These are phyloP conservation scores for Jacana jacana DNA, from an alignment of 2,113 vertebrate genomes.

Conservation along the genomic window DNA sequence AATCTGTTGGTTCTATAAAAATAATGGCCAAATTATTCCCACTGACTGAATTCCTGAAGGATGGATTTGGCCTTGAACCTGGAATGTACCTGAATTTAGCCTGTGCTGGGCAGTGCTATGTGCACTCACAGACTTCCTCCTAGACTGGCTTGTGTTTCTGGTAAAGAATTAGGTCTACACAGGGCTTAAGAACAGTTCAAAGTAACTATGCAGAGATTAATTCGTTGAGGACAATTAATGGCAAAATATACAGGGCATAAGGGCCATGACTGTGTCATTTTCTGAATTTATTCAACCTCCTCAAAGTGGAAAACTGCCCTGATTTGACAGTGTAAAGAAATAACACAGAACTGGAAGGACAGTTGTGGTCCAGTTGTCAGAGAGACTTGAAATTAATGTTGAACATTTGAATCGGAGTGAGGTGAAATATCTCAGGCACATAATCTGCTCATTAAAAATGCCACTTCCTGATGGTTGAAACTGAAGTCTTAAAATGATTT, in stretches of 20 bases:
- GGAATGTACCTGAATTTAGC: neutral
- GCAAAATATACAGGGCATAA: neutral
- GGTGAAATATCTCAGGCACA: slow-evolving; percentile 1
- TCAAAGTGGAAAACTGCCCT: neutral
- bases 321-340: neutral
- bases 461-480: neutral
- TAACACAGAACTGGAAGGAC: slow-evolving; percentile 7
- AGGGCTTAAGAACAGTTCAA: neutral
- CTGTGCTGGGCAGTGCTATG: neutral
- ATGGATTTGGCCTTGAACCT: neutral
- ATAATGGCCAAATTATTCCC: neutral
- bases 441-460: slow-evolving; percentile 35
- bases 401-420: neutral
- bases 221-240: slow-evolving; percentile 7
- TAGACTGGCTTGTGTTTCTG: neutral
- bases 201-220: neutral
- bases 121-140: neutral
- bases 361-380: slow-evolving; percentile 31
- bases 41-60: neutral
- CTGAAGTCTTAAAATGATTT: neutral
- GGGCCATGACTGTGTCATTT: neutral
- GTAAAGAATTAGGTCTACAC: neutral
- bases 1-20: neutral
- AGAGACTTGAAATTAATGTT: neutral
- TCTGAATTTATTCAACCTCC: neutral